Percentiles rank a stretch among this genome's conserved stretches.
Evolutionary conservation across 2,888 invertebrate genomes (phyloP).

Genomic region (Metacarcinus magister): DNA sequence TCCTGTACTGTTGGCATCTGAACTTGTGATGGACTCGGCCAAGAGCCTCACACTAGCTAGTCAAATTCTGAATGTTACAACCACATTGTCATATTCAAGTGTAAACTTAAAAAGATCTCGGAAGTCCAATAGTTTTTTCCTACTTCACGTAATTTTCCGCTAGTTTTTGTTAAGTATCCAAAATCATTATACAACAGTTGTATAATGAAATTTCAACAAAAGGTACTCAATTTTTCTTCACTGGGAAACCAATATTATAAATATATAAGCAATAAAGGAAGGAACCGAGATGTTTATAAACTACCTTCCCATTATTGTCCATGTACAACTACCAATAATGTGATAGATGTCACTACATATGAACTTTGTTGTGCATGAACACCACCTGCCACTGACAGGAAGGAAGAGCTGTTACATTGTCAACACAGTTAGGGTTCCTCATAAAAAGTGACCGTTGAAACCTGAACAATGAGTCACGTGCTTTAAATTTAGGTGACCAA

Average conservation of each 20-base stretch:
- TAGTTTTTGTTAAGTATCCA: background rate
- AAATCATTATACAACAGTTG: background rate
- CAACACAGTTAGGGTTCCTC: no score
- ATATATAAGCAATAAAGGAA: background rate
- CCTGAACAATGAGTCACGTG: background rate
- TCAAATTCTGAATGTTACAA: background rate
- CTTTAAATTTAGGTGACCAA: background rate
- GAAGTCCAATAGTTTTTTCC: background rate
- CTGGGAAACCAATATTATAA: background rate
- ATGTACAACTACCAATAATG: background rate
- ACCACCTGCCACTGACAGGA: no score
- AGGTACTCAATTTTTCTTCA: background rate
- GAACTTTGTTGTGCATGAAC: no score
- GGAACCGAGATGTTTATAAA: background rate
- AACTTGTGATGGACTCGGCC: background rate
- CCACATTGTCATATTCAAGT: background rate
- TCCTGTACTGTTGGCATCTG: background rate
- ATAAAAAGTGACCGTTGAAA: no score
- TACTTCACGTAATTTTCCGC: background rate
- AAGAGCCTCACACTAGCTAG: conserved; percentile 38
- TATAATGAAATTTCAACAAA: background rate
- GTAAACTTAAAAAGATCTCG: background rate
- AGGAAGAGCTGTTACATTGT: no score
- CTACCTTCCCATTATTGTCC: background rate
- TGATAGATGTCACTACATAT: no score